Conservation (phyloP, 2,888 invertebrate species). For the Molorchus minor region DNA sequence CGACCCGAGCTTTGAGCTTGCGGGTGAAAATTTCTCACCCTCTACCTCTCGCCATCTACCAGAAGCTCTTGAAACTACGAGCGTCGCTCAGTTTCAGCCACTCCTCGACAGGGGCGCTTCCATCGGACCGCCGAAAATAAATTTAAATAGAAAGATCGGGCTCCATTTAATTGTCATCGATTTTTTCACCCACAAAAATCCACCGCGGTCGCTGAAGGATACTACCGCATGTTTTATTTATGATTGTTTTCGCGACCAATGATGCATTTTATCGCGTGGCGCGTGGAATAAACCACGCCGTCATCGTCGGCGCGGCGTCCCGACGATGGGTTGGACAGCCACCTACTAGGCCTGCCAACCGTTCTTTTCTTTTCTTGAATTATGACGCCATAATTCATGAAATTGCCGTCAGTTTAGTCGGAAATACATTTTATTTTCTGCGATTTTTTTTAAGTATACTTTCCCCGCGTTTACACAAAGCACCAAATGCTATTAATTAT, state of each 20-base stretch:
- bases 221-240: slow-evolving; percentile 16
- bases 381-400: slow-evolving; percentile 61
- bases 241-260: slow-evolving; percentile 33
- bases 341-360: slow-evolving; percentile 60
- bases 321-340: slow-evolving; percentile 54
- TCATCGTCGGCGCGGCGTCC: slow-evolving; percentile 40
- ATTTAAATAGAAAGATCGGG: background rate
- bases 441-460: slow-evolving; percentile 42
- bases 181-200: slow-evolving; percentile 8
- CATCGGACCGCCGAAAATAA: slow-evolving; percentile 32
- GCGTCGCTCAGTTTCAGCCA: slow-evolving; percentile 22
- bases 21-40: slow-evolving; percentile 34
- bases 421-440: slow-evolving; percentile 47
- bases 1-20: slow-evolving; percentile 13
- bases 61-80: slow-evolving; percentile 4
- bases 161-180: slow-evolving; percentile 5
- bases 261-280: slow-evolving; percentile 36
- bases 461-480: slow-evolving; percentile 40
- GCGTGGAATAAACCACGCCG: slow-evolving; percentile 36
- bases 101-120: slow-evolving; percentile 38
- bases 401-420: slow-evolving; percentile 59
- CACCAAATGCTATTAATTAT: slow-evolving; percentile 43
- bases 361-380: slow-evolving; percentile 61
- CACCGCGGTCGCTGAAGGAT: background rate
- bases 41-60: slow-evolving; percentile 35